A percentile compares a stretch with the other conserved stretches of the same genome.
phyloP scores from a whole-genome alignment of 2,113 vertebrate species.

The Plectropomus leopardus region DNA sequence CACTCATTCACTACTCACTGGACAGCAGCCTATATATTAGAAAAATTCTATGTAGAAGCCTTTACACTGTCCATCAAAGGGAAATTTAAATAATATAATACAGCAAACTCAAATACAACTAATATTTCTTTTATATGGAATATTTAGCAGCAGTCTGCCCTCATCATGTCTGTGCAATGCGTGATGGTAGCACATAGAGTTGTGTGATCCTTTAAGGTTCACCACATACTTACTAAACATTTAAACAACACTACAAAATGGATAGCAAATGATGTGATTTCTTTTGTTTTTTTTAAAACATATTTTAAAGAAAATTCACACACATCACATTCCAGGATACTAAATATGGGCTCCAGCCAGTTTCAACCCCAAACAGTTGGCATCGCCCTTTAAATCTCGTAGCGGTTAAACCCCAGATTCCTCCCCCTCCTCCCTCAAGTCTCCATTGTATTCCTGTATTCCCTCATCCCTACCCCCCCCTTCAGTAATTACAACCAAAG shows the following conservation, averaged over 20 bases:
- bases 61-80: too few species aligned
- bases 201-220: neutral
- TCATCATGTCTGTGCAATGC: neutral
- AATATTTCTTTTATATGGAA: too few species aligned
- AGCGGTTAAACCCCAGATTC: slow-evolving; percentile 54
- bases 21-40: too few species aligned
- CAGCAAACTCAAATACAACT: too few species aligned
- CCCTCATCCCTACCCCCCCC: slow-evolving; percentile 39
- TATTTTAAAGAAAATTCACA: slow-evolving; percentile 10
- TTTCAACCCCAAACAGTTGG: slow-evolving; percentile 29
- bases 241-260: neutral
- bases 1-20: too few species aligned
- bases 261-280: too few species aligned
- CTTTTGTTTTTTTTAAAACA: too few species aligned
- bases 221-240: neutral
- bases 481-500: slow-evolving; percentile 78
- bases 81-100: too few species aligned
- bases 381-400: slow-evolving; percentile 48
- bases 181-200: neutral
- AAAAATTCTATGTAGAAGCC: neutral
- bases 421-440: slow-evolving; percentile 48
- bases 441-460: slow-evolving; percentile 65
- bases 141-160: too few species aligned
- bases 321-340: slow-evolving; percentile 33
- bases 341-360: slow-evolving; percentile 22